Percentiles rank a stretch among this genome's conserved stretches.
These are phyloP conservation scores for Brachyistius frenatus DNA, from an alignment of 2,113 vertebrate species.

Conservation along the genomic window DNA sequence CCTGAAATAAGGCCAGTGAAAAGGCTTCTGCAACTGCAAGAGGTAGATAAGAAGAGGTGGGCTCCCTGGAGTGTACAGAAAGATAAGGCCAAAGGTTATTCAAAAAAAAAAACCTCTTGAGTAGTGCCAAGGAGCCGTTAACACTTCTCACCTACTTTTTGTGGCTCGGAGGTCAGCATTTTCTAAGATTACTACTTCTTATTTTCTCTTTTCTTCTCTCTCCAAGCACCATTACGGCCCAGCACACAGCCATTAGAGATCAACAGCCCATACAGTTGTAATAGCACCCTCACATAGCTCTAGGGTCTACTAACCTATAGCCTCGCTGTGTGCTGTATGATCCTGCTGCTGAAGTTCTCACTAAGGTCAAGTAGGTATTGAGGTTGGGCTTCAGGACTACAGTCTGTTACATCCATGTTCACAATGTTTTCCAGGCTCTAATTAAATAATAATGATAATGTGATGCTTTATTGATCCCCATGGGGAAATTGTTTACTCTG, in stretches of 20 bases:
- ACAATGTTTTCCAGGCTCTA: conserved; percentile 36
- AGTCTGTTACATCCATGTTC: conserved; percentile 30
- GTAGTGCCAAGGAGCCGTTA: conserved; percentile 67
- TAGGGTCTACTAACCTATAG: conserved; percentile 70
- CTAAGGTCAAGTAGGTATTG: conserved; percentile 67
- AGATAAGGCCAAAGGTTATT: conserved; percentile 69
- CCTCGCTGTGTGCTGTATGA: conserved; percentile 45
- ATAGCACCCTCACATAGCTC: conserved; percentile 70
- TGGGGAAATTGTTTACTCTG: conserved; percentile 23
- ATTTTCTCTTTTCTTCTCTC: conserved; percentile 70
- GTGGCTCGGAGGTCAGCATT: conserved; percentile 80
- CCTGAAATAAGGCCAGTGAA: conserved; percentile 31
- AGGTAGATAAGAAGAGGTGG: conserved; percentile 38
- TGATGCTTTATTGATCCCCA: conserved; percentile 47
- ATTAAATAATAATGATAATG: conserved; percentile 50
- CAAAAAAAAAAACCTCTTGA: conserved; percentile 41
- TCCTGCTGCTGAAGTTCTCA: conserved; percentile 55
- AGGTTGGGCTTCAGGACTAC: conserved; percentile 15
- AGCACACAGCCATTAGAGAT: conserved; percentile 77
- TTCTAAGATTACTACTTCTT: conserved; percentile 79
- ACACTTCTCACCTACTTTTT: conserved; percentile 72
- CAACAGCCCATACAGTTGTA: conserved; percentile 74
- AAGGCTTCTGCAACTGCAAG: conserved; percentile 32
- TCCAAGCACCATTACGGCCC: conserved; percentile 74
- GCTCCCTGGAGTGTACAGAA: conserved; percentile 41